phyloP scores from a whole-genome alignment of 2,113 vertebrate genomes.

The Eulemur rufifrons region DNA sequence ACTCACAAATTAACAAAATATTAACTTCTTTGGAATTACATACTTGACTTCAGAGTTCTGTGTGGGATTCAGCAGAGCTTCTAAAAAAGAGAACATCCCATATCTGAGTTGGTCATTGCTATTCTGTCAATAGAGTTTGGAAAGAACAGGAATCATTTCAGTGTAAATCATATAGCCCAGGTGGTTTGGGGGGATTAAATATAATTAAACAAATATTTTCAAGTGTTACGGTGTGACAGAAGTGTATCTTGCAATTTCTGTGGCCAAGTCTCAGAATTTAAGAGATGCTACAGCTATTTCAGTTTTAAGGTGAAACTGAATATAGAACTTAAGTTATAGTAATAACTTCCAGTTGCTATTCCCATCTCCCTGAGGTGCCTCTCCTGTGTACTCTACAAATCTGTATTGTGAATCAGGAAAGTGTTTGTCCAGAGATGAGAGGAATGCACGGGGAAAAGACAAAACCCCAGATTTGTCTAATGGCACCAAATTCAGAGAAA shows the following conservation, averaged over 20 bases:
- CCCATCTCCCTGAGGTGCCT: background rate
- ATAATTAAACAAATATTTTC: background rate
- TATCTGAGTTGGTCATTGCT: background rate
- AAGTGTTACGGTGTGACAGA: background rate
- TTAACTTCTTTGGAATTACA: background rate
- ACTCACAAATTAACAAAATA: background rate
- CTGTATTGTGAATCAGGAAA: background rate
- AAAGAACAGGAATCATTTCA: background rate
- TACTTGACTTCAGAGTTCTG: background rate
- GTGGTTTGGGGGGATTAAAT: background rate
- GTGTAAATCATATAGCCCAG: background rate
- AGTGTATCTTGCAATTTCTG: background rate
- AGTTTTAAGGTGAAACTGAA: background rate
- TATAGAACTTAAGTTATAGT: background rate
- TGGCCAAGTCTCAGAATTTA: background rate
- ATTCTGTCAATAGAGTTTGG: background rate
- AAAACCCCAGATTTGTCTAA: background rate
- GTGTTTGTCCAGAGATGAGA: background rate
- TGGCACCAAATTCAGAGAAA: background rate
- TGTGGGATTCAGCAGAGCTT: background rate
- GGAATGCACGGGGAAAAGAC: background rate
- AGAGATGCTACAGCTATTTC: background rate
- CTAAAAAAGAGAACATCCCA: background rate
- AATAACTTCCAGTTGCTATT: background rate
- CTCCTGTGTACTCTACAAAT: rapidly evolving